Evolutionary conservation across 2,797 vertebrate species (phyloP).

Genomic region (Myotis myotis): DNA sequence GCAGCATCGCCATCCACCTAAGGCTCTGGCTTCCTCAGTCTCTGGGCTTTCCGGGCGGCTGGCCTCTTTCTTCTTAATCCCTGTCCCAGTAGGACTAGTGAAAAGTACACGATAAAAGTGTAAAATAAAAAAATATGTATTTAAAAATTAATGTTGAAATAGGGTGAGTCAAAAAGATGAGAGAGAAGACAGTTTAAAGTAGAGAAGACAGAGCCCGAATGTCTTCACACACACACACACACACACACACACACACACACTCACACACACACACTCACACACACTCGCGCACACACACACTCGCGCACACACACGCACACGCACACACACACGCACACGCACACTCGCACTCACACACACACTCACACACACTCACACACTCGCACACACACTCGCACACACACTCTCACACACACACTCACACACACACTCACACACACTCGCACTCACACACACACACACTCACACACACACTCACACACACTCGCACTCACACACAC

Average conservation of each 20-base stretch:
- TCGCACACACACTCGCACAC: no score
- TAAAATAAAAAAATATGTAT: background rate
- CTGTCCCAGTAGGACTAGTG: background rate
- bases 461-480: fast-evolving
- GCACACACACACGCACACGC: no score
- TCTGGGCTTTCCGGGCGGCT: background rate
- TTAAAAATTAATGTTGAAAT: background rate
- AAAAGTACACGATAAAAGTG: background rate
- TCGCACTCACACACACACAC: no score
- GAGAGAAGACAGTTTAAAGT: background rate
- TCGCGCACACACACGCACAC: background rate
- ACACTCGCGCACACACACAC: background rate
- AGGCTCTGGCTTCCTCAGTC: background rate
- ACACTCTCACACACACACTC: no score
- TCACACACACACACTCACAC: no score
- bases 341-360: no score
- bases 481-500: no score
- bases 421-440: background rate
- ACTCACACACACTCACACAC: background rate
- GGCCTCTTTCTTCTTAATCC: background rate
- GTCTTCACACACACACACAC: background rate
- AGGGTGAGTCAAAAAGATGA: background rate
- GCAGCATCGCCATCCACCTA: background rate
- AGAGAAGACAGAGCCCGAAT: background rate
- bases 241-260: no score